Evolutionary conservation across 2,113 vertebrate genomes (phyloP).

Genomic region (Progne subis): DNA sequence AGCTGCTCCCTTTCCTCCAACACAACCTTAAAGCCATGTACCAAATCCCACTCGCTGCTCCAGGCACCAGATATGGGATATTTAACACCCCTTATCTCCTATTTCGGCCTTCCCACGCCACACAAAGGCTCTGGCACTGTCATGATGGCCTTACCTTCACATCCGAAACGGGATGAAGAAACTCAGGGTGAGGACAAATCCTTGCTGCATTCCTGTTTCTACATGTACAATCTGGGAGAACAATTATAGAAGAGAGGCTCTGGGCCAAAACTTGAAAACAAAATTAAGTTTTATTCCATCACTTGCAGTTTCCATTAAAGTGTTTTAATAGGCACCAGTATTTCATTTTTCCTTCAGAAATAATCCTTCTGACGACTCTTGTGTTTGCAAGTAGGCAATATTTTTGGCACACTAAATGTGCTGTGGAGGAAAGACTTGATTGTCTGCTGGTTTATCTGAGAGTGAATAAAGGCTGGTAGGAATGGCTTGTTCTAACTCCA

Average conservation of each 20-base stretch:
- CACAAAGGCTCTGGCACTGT: not conserved
- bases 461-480: not conserved
- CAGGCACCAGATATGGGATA: not conserved
- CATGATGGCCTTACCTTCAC: not conserved
- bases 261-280: not conserved
- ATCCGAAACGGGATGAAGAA: not conserved
- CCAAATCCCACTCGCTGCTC: not conserved
- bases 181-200: not conserved
- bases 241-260: not conserved
- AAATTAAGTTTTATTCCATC: not conserved
- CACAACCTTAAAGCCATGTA: not conserved
- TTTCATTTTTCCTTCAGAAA: not conserved
- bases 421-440: not conserved
- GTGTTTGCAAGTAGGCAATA: not conserved
- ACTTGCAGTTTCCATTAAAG: not conserved
- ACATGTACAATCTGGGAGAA: not conserved
- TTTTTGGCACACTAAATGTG: not conserved
- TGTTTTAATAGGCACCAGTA: constrained; percentile 8
- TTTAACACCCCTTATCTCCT: not conserved
- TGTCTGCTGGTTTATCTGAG: not conserved
- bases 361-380: not conserved
- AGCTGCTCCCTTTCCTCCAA: not conserved
- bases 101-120: not conserved
- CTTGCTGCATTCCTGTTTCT: not conserved
- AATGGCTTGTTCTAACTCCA: not conserved